Conservation (phyloP, 2,113 vertebrate genomes). For the Gymnocephalus cernua region DNA sequence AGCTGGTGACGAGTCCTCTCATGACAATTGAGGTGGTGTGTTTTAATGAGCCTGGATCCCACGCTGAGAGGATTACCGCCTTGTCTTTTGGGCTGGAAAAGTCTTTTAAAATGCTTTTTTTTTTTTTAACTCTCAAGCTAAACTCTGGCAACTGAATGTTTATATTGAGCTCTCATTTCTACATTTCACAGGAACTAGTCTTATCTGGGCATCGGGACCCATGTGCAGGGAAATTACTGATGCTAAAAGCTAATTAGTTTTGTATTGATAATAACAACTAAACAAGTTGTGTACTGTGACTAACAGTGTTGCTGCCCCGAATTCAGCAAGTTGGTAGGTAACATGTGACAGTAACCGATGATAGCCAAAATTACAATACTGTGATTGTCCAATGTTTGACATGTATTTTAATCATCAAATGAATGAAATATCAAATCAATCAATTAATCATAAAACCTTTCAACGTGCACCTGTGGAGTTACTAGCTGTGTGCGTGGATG, state of each 20-base stretch:
- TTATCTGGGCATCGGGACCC: background rate
- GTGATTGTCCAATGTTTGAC: background rate
- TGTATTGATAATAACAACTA: background rate
- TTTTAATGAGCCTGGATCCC: constrained; percentile 76
- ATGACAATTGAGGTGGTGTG: constrained; percentile 52
- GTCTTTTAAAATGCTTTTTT: constrained; percentile 23
- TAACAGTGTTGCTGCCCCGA: background rate
- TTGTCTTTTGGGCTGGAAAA: constrained; percentile 55
- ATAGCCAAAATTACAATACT: background rate
- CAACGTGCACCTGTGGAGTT: background rate
- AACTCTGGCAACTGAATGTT: constrained; percentile 27
- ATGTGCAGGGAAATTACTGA: background rate
- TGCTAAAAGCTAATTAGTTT: background rate
- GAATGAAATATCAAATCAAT: background rate
- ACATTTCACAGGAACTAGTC: background rate
- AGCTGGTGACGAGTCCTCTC: constrained; percentile 51
- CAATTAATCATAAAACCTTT: background rate
- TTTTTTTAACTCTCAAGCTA: background rate
- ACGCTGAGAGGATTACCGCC: constrained; percentile 72
- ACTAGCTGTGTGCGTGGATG: background rate
- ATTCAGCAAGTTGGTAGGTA: background rate
- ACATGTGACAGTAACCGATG: background rate
- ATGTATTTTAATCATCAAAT: background rate
- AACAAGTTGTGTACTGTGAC: background rate
- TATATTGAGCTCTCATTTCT: constrained; percentile 13